Percentiles rank a stretch among this genome's conserved stretches.
Evolutionary conservation across 2,888 invertebrate genomes (phyloP).

Genomic region (Brassicogethes aeneus): DNA sequence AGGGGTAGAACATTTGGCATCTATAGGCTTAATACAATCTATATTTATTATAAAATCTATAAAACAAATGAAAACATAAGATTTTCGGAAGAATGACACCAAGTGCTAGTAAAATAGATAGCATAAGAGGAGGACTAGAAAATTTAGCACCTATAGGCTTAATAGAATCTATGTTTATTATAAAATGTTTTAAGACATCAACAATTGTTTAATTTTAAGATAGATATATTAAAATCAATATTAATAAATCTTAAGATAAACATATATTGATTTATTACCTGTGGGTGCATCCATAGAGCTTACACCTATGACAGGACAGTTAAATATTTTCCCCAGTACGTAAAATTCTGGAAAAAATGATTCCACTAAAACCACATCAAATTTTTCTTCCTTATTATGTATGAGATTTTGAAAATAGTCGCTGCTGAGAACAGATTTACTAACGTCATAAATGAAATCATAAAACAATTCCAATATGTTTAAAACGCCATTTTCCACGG

Average conservation of each 20-base stretch:
- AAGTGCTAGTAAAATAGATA: no score
- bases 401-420: not conserved
- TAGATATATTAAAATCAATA: not conserved
- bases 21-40: no score
- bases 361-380: conserved; percentile 24
- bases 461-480: not conserved
- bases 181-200: no score
- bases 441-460: not conserved
- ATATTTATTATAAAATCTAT: no score
- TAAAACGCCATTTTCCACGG: not conserved
- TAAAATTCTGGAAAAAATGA: conserved; percentile 13
- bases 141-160: no score
- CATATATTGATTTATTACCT: not conserved
- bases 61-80: no score
- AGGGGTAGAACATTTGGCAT: no score
- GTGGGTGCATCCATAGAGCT: conserved; percentile 15
- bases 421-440: not conserved
- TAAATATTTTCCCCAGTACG: conserved; percentile 18
- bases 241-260: not conserved
- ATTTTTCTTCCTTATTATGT: conserved; percentile 4
- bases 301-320: conserved; percentile 19
- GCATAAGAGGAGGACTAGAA: no score
- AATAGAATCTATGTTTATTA: no score
- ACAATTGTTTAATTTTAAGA: no score
- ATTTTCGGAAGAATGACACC: no score